Conservation (phyloP, 2,888 invertebrate genomes). For the Acanthococcus lagerstroemiae region DNA sequence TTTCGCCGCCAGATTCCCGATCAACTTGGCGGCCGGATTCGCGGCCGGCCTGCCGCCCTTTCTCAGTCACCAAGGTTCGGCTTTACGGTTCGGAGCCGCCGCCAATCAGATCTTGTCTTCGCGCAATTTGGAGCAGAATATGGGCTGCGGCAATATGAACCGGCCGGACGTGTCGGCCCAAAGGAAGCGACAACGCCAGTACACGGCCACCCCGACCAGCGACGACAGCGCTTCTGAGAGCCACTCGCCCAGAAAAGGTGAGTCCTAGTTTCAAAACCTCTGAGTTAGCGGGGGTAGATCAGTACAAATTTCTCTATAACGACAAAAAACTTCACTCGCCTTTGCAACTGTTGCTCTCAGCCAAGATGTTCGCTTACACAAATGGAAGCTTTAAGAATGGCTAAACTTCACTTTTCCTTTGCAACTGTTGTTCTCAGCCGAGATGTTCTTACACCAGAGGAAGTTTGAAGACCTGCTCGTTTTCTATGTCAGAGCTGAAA, state of each 20-base stretch:
- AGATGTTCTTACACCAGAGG: too few relatives aligned
- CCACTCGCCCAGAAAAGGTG: conserved; percentile 23
- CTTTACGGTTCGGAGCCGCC: conserved; percentile 44
- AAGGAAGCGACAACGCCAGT: conserved; percentile 7
- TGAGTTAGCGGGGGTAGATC: too few relatives aligned
- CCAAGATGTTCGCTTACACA: too few relatives aligned
- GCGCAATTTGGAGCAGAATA: conserved; percentile 17
- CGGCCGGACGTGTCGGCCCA: conserved; percentile 3
- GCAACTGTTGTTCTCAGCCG: too few relatives aligned
- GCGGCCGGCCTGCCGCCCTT: conserved; percentile 34
- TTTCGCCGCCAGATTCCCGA: conserved; percentile 36
- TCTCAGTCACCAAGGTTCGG: conserved; percentile 38
- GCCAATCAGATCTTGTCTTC: conserved; percentile 19
- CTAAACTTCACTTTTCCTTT: too few relatives aligned
- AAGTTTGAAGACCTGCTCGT: too few relatives aligned
- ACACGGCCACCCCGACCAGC: conserved; percentile 18
- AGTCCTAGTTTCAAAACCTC: too few relatives aligned
- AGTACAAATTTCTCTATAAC: too few relatives aligned
- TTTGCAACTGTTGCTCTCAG: too few relatives aligned
- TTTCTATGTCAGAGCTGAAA: too few relatives aligned
- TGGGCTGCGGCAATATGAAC: conserved; percentile 1
- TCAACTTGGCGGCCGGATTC: conserved; percentile 36
- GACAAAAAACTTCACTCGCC: too few relatives aligned
- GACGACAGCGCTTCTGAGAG: conserved; percentile 23
- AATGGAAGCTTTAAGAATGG: too few relatives aligned